Evolutionary conservation across 2,888 invertebrate species (phyloP).

Genomic region (Chrysina gloriosa): DNA sequence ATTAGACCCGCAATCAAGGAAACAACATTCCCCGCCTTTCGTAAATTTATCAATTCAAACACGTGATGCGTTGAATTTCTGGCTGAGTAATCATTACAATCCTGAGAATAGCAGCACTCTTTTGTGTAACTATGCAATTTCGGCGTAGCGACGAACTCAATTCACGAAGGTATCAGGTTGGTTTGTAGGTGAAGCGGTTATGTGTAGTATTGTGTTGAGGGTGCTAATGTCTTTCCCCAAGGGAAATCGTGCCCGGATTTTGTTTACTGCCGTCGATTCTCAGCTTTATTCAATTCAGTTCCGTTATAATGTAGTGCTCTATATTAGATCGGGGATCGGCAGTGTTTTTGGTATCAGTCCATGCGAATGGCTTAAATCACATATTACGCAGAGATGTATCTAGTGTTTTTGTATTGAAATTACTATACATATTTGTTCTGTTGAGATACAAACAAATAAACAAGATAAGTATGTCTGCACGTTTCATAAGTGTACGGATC

Average conservation of each 20-base stretch:
- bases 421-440: no score
- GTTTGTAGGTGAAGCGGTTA: slow-evolving; percentile 55
- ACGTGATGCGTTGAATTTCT: neutral
- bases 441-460: no score
- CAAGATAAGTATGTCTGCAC: no score
- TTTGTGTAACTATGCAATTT: slow-evolving; percentile 1
- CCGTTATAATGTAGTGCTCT: neutral
- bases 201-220: slow-evolving; percentile 57
- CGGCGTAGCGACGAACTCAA: neutral
- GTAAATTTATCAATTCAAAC: slow-evolving; percentile 5
- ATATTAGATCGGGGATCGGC: neutral
- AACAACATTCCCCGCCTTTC: neutral
- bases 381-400: no score
- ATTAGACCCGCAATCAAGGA: neutral
- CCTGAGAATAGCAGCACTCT: neutral
- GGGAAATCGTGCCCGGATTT: slow-evolving; percentile 56
- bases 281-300: neutral
- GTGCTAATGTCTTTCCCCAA: slow-evolving; percentile 56
- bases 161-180: slow-evolving; percentile 40
- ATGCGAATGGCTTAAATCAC: no score
- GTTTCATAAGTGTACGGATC: no score
- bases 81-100: no score
- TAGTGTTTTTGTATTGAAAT: no score
- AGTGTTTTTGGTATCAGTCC: no score
- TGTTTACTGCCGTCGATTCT: slow-evolving; percentile 40